Conservation (phyloP, 2,113 vertebrate species). For the Perca flavescens region DNA sequence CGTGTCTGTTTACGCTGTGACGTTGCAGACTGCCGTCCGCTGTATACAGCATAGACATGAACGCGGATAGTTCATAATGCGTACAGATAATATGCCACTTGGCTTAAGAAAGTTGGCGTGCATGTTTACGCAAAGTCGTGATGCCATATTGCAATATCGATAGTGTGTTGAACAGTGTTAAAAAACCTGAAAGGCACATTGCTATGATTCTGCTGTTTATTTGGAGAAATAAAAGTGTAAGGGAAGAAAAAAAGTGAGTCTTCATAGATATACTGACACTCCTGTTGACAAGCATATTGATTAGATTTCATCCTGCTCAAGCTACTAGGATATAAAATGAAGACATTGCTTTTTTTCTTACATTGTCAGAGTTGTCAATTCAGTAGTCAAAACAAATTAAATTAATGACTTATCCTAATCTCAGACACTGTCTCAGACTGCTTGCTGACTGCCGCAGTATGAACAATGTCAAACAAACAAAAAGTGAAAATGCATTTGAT, state of each 20-base stretch:
- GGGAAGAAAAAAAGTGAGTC: not conserved
- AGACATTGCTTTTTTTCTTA: not conserved
- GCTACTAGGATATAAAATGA: not conserved
- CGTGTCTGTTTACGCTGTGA: too few species aligned
- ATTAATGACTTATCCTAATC: not conserved
- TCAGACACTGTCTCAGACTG: not conserved
- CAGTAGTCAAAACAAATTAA: not conserved
- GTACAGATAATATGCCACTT: too few species aligned
- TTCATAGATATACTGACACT: not conserved
- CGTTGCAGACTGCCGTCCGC: too few species aligned
- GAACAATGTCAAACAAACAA: not conserved
- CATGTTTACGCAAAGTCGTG: too few species aligned
- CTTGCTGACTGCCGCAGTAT: slow-evolving; percentile 1
- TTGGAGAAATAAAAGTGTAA: not conserved
- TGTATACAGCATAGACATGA: too few species aligned
- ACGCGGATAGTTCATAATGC: too few species aligned
- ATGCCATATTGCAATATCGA: too few species aligned
- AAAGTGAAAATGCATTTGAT: not conserved
- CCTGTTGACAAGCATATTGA: not conserved
- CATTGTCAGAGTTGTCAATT: not conserved
- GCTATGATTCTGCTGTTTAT: not conserved
- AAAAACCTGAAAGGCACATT: not conserved
- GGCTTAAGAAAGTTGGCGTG: too few species aligned
- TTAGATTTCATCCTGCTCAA: not conserved
- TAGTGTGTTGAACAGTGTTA: not conserved